phyloP scores from a whole-genome alignment of 2,888 invertebrate species.

The Papilio demoleus region DNA sequence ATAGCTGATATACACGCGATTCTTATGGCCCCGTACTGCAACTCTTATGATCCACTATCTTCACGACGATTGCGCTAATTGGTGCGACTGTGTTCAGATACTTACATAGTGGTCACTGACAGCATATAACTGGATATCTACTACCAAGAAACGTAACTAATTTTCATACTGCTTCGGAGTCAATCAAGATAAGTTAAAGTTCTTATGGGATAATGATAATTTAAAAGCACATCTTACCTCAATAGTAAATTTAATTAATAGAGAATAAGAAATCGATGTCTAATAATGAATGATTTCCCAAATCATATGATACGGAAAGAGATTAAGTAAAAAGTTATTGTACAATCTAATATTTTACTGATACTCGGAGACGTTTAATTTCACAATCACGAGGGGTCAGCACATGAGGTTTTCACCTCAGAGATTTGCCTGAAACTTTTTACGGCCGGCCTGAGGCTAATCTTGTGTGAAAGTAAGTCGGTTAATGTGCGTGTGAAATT shows the following conservation, averaged over 20 bases:
- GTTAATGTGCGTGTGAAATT: no score
- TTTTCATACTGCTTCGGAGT: constrained; percentile 10
- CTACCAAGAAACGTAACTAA: constrained; percentile 15
- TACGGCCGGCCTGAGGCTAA: no score
- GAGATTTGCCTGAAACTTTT: no score
- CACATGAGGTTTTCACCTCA: no score
- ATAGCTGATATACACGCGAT: constrained; percentile 45
- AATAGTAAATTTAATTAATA: background rate
- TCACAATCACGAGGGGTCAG: no score
- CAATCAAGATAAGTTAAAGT: constrained; percentile 11
- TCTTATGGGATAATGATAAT: background rate
- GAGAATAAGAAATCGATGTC: background rate
- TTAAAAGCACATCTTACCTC: no score
- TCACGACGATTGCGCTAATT: constrained; percentile 69
- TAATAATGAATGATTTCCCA: background rate
- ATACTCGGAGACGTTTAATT: no score
- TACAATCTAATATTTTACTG: no score
- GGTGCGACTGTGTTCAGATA: constrained; percentile 64
- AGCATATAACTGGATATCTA: constrained; percentile 10
- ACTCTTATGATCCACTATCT: constrained; percentile 67
- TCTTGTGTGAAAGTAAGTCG: no score
- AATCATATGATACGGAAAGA: no score
- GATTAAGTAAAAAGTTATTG: no score
- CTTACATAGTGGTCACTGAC: constrained; percentile 28
- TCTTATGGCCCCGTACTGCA: constrained; percentile 56